These are phyloP conservation scores for Benthosema pterotum DNA, from an alignment of 2,797 vertebrate species.

Conservation along the genomic window DNA sequence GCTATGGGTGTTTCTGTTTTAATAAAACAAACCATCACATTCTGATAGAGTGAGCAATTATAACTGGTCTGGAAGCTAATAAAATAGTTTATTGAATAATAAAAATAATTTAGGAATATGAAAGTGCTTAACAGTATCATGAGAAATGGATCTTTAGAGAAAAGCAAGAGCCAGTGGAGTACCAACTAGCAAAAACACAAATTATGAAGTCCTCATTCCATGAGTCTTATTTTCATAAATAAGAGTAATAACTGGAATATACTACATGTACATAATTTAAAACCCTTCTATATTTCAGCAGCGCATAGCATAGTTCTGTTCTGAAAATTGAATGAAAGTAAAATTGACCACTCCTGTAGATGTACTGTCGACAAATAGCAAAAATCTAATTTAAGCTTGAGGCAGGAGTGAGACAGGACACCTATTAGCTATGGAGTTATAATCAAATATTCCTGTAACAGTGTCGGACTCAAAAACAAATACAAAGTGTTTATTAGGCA, in stretches of 20 bases:
- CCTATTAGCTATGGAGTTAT: background rate
- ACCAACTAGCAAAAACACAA: background rate
- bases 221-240: no score
- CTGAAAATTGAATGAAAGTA: no score
- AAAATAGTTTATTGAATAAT: slow-evolving; percentile 66
- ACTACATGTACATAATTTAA: no score
- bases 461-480: slow-evolving; percentile 18
- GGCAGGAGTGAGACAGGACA: background rate
- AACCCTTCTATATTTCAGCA: no score
- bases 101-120: slow-evolving; percentile 68
- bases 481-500: background rate
- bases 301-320: no score
- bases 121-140: slow-evolving; percentile 65
- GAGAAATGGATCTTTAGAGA: slow-evolving; percentile 21
- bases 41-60: background rate
- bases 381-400: slow-evolving; percentile 5
- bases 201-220: no score
- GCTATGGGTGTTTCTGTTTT: slow-evolving; percentile 51
- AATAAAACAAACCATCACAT: slow-evolving; percentile 57
- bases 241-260: no score
- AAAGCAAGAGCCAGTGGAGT: background rate
- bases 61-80: slow-evolving; percentile 4
- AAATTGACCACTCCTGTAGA: no score
- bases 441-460: background rate
- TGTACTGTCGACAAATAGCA: background rate